Conservation (phyloP, 2,888 invertebrate species). For the Cephus runcator region DNA sequence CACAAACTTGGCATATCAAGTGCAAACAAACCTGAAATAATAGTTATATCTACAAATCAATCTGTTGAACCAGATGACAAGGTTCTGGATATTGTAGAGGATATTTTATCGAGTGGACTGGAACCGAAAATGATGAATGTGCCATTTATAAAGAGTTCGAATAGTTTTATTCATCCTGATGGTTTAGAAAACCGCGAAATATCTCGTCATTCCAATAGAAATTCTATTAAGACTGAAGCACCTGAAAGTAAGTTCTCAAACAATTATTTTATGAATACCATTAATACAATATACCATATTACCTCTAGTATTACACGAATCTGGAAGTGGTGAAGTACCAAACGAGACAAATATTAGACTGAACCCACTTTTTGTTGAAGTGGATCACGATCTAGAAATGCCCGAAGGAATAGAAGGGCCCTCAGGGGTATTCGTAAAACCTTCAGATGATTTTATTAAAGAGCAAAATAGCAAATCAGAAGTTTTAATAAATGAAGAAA, state of each 20-base stretch:
- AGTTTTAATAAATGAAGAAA: neutral
- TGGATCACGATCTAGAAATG: conserved; percentile 54
- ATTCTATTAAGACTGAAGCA: neutral
- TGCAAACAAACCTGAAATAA: conserved; percentile 23
- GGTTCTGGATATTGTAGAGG: conserved; percentile 23
- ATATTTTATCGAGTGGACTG: conserved; percentile 19
- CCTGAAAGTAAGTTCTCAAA: neutral
- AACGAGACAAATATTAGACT: conserved; percentile 18
- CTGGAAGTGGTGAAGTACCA: conserved; percentile 19
- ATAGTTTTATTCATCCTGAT: conserved; percentile 19
- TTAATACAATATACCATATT: neutral
- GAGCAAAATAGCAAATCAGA: neutral
- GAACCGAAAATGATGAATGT: conserved; percentile 31
- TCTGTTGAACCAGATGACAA: conserved; percentile 19
- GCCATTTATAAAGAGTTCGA: conserved; percentile 30
- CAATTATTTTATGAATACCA: neutral
- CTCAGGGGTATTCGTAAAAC: conserved; percentile 51
- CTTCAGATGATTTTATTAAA: conserved; percentile 27
- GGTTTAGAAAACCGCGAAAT: conserved; percentile 11
- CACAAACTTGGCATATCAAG: conserved; percentile 24
- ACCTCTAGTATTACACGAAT: neutral
- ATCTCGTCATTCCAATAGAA: neutral
- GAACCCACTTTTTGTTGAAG: conserved; percentile 50
- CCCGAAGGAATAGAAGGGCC: conserved; percentile 59
- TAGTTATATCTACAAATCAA: conserved; percentile 17